phyloP scores from a whole-genome alignment of 2,888 invertebrate genomes.

The Scrobipalpa atriplicella region DNA sequence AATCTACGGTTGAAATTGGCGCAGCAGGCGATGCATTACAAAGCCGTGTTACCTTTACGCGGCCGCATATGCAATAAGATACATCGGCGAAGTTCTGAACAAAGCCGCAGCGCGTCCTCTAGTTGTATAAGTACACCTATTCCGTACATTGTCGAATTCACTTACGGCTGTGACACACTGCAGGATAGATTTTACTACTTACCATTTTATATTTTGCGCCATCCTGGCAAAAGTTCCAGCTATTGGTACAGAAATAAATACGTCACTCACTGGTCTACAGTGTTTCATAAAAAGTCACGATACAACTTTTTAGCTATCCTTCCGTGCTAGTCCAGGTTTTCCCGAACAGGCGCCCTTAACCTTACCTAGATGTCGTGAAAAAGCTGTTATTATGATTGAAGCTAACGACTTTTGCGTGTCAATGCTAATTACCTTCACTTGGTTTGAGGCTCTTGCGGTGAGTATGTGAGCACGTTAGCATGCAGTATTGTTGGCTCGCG shows the following conservation, averaged over 20 bases:
- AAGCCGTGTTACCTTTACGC: conserved; percentile 54
- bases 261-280: too few species aligned
- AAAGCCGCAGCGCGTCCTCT: conserved; percentile 71
- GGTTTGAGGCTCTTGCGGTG: conserved; percentile 23
- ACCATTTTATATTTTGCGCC: neutral
- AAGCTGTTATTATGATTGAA: neutral
- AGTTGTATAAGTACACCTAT: conserved; percentile 64
- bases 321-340: neutral
- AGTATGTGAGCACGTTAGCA: conserved; percentile 53
- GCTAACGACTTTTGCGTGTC: conserved; percentile 16
- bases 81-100: conserved; percentile 73
- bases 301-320: neutral
- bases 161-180: conserved; percentile 59
- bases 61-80: conserved; percentile 69
- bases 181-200: neutral
- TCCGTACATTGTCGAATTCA: conserved; percentile 73
- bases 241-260: too few species aligned
- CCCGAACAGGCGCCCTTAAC: conserved; percentile 1
- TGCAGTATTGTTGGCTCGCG: conserved; percentile 71
- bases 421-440: conserved; percentile 7
- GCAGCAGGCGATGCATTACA: conserved; percentile 35
- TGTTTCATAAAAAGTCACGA: neutral
- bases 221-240: neutral
- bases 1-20: conserved; percentile 40
- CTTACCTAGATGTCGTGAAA: conserved; percentile 6